Evolutionary conservation across 2,888 invertebrate species (phyloP).

Genomic region (Euplagia quadripunctaria): DNA sequence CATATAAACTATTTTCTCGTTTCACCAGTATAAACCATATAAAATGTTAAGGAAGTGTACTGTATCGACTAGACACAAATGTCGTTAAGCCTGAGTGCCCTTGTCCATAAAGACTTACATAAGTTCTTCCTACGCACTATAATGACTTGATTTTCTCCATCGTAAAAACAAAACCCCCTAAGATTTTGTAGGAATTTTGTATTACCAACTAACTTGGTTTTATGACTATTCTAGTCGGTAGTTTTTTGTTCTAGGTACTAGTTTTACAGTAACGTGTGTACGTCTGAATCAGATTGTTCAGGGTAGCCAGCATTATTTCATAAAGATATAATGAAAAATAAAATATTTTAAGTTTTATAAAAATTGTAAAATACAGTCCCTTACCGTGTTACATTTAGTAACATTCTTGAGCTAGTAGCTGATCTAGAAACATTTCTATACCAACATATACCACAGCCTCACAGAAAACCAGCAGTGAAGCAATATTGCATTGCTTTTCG

Average conservation of each 20-base stretch:
- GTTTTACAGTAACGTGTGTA: background rate
- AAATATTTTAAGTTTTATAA: too few relatives aligned
- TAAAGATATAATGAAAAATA: too few relatives aligned
- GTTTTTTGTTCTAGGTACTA: background rate
- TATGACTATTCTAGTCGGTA: background rate
- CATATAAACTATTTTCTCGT: too few relatives aligned
- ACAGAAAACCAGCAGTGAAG: too few relatives aligned
- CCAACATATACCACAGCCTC: too few relatives aligned
- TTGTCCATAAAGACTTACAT: constrained; percentile 51
- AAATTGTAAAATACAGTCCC: too few relatives aligned
- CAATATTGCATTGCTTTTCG: too few relatives aligned
- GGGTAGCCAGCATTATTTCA: too few relatives aligned
- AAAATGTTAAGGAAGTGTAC: background rate
- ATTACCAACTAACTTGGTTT: constrained; percentile 23
- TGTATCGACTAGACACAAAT: constrained; percentile 4
- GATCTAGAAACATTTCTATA: too few relatives aligned
- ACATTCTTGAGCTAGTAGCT: too few relatives aligned
- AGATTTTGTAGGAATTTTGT: constrained; percentile 31
- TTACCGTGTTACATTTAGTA: too few relatives aligned
- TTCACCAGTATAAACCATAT: too few relatives aligned
- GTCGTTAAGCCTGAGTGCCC: background rate
- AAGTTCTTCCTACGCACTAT: constrained; percentile 70
- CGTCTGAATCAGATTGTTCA: background rate
- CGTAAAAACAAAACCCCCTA: constrained; percentile 60
- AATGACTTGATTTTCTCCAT: constrained; percentile 77